Evolutionary conservation across 2,797 vertebrate genomes (phyloP), one percentile per base, ranked within the genome.

Genomic region (Otus scops): DNA sequence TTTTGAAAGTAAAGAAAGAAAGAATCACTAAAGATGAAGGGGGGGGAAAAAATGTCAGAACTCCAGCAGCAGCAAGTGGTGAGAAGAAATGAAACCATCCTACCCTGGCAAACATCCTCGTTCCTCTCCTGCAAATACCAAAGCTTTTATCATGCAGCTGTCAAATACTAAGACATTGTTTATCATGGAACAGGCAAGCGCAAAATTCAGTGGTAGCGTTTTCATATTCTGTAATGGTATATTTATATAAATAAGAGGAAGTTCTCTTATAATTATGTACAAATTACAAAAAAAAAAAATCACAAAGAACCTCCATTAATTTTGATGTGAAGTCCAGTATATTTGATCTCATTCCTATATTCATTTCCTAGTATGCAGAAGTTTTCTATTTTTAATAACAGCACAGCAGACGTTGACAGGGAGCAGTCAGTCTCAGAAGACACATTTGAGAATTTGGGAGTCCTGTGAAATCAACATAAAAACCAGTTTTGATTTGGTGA

Each of bases 101-200:
- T 53, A 64, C 21, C 22, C 84, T 88, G 73, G 80, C 80, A 88
- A 84, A 57, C 39, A 69, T n/a, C 36, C 50, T 85, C 21, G 6
- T 70, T 77, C 67, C 77, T 81, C 69, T 57, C 34, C 51, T 73
- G 80, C 57, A 89, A 95, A 89, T 81, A 85, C 63, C 88, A 95
- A 92, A 63, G 75, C 54, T 94, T 95, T 93, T 86, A 84, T 82
- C 80, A 82, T 10, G 36, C 70, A 95, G 83, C 50, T 92, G 63
- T 93, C 89, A 97, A 87, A 89, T 47, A 89, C 43, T 78, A 88
- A 67, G 84, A 79, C 51, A 27, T 9, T 77, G 80, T 82, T 96
- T 68, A 82, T 34, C 56, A 34, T 19, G 59, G 51, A 85, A 78
- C 7, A 87, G 68, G 36, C 27, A 78, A 81, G 24, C 27, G 26